A percentile compares a stretch with the other conserved stretches of the same genome.
Conservation (phyloP, 2,113 vertebrate species). For the Varanus komodoensis region DNA sequence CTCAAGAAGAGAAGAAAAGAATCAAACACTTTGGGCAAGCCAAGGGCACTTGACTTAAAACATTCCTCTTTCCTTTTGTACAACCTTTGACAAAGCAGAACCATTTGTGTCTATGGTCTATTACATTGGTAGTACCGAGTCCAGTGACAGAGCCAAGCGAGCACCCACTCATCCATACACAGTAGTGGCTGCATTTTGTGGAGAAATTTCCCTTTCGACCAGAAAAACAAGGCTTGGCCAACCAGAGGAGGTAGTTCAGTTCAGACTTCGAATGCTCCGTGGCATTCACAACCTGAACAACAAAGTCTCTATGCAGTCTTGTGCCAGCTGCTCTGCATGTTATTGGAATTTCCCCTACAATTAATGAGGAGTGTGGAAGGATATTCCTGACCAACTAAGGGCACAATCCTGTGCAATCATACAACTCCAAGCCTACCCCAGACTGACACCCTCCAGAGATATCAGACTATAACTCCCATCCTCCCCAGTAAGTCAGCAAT, state of each 20-base stretch:
- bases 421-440: no score
- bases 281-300: neutral
- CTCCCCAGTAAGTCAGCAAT: no score
- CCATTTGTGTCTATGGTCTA: neutral
- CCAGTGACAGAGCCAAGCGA: neutral
- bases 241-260: neutral
- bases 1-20: slow-evolving; percentile 10
- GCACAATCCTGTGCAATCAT: no score
- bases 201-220: neutral
- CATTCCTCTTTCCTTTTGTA: neutral
- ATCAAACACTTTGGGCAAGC: slow-evolving; percentile 8
- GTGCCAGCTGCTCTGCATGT: no score
- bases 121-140: neutral
- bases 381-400: no score
- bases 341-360: neutral
- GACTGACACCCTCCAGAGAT: no score
- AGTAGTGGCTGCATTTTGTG: neutral
- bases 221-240: neutral
- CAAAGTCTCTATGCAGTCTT: neutral
- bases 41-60: neutral
- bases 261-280: neutral
- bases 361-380: neutral
- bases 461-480: no score
- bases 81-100: neutral
- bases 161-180: neutral